These are phyloP conservation scores for Protodeltote pygarga DNA, from an alignment of 2,888 invertebrate species.

Conservation along the genomic window DNA sequence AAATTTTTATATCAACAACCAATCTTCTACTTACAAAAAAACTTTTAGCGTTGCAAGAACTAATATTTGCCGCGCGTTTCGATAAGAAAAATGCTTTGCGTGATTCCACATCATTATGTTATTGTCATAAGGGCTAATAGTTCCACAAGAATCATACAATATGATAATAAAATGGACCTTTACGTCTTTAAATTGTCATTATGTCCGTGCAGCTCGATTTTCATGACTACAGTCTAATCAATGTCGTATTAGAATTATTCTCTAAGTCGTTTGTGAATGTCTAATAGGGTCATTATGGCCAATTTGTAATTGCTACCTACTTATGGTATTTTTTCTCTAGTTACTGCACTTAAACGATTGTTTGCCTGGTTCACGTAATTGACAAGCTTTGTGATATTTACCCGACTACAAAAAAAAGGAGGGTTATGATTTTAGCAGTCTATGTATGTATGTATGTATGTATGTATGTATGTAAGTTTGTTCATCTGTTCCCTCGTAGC, in stretches of 20 bases:
- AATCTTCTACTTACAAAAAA: slow-evolving; percentile 22
- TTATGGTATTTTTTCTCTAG: slow-evolving; percentile 72
- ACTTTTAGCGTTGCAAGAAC: slow-evolving; percentile 41
- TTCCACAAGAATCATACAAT: slow-evolving; percentile 84
- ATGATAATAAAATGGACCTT: slow-evolving; percentile 86
- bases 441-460: slow-evolving; percentile 1
- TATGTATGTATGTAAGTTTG: not conserved
- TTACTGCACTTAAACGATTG: slow-evolving; percentile 51
- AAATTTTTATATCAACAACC: slow-evolving; percentile 11
- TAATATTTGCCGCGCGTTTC: slow-evolving; percentile 52
- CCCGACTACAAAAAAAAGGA: too few relatives aligned
- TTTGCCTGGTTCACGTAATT: slow-evolving; percentile 47
- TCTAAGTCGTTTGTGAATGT: slow-evolving; percentile 82
- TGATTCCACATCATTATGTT: slow-evolving; percentile 77
- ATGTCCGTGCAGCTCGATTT: slow-evolving; percentile 67
- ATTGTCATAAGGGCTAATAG: slow-evolving; percentile 86
- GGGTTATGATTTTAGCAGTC: too few relatives aligned
- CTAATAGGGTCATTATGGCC: slow-evolving; percentile 74
- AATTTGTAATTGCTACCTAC: slow-evolving; percentile 82
- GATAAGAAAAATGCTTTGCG: slow-evolving; percentile 80
- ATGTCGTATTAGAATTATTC: slow-evolving; percentile 85
- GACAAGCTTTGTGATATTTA: slow-evolving; percentile 18
- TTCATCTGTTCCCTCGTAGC: too few relatives aligned
- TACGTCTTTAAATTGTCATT: slow-evolving; percentile 87
- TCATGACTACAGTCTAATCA: slow-evolving; percentile 79